Evolutionary conservation across 2,113 vertebrate species (phyloP), one percentile per base, ranked within the genome.

Genomic region (Mesembrinibis cayennensis): DNA sequence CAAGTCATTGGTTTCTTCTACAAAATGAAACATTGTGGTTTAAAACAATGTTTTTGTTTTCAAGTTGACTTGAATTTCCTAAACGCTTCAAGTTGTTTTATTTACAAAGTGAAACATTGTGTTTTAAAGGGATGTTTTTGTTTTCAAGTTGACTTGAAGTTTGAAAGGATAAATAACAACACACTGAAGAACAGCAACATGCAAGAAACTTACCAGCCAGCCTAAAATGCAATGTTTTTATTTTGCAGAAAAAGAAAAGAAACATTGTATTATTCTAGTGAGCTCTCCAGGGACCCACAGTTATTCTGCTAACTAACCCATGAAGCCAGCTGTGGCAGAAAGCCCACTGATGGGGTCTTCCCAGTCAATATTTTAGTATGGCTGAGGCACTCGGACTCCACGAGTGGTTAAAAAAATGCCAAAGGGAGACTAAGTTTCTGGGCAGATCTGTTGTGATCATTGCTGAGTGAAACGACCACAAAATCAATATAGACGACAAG

Each of bases 361-460:
- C 11, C 73, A 18, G 4, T 16, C 10, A 2, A 0, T 30, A 8
- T 79, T 36, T 67, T 13, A 14, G 53, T 12, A 0, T 22, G 55
- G 30, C 1, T 29, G 66, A 32, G 49, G 61, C 63, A 13, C 76
- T 12, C 19, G 1, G 44, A 21, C 62, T 69, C 53, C 40, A 18
- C 0, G 0, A 20, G 66, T 3, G 1, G 25, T 70, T 50, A 45
- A 78, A 36, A 36, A 77, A 73, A 70, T 20, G 47, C 53, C 72
- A 44, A 16, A 86, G 49, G 49, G 36, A 66, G 25, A 9, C 29
- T 0, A 12, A 44, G 32, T 40, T 88, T 62, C 36, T 62, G 59
- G 32, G 34, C 29, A 67, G 78, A 45, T 26, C 40, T 27, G 18
- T 16, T 53, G 69, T 67, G 80, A 40, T 89, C 40, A 3, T 9